Evolutionary conservation across 1,140 invertebrate genomes (phyloP).

Genomic region (Drosophila gunungcola): DNA sequence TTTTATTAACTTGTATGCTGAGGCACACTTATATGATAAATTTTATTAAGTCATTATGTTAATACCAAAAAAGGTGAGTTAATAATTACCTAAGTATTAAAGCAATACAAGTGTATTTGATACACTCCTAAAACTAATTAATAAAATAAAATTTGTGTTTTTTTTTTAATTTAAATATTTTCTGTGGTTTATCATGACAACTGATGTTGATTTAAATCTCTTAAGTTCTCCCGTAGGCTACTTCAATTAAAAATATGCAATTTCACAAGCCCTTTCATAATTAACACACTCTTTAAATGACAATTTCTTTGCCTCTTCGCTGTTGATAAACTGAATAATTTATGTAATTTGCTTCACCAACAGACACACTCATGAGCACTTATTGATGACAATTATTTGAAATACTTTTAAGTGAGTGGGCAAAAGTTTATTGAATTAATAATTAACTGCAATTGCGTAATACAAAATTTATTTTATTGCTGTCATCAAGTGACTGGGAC

Average conservation of each 20-base stretch:
- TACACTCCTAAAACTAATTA: too few relatives aligned
- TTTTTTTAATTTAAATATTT: neutral
- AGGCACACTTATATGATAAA: conserved; percentile 28
- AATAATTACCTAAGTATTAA: neutral
- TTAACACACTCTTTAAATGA: conserved; percentile 31
- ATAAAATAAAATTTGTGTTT: too few relatives aligned
- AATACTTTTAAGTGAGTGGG: conserved; percentile 68
- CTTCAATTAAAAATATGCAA: conserved; percentile 33
- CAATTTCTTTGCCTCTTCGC: conserved; percentile 16
- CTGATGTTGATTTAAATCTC: conserved; percentile 6
- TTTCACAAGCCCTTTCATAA: conserved; percentile 18
- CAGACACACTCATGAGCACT: conserved; percentile 11
- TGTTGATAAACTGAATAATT: conserved; percentile 58
- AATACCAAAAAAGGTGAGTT: neutral
- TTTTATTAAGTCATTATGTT: conserved; percentile 46
- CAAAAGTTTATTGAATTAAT: conserved; percentile 76
- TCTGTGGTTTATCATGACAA: neutral
- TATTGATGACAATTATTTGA: conserved; percentile 65
- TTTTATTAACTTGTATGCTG: conserved; percentile 4
- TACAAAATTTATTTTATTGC: conserved; percentile 74
- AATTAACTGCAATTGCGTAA: conserved; percentile 77
- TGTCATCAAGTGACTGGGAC: conserved; percentile 60
- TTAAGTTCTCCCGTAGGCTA: conserved; percentile 9
- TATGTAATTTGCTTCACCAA: conserved; percentile 41
- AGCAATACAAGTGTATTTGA: too few relatives aligned